Evolutionary conservation across 2,113 vertebrate species (phyloP), one percentile per base, ranked within the genome.

Genomic region (Nothobranchius kuhntae): DNA sequence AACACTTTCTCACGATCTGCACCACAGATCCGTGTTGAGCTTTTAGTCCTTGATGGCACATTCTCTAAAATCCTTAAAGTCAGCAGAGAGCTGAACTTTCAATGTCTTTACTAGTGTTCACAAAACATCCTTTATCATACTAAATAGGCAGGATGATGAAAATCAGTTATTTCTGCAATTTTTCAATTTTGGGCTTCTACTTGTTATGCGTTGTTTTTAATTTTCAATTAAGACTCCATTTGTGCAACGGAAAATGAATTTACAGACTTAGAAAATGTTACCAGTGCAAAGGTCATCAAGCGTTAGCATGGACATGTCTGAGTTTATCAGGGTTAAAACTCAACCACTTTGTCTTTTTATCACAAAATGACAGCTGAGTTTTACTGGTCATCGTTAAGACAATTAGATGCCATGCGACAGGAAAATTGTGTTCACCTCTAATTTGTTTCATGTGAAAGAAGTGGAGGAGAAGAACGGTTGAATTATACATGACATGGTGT

Each of bases 1-100:
- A 81, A 56, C 68, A 77, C 77, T 83, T 91, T 91, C 89, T 90
- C 89, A 91, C 81, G 71, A 67, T 76, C 59, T 30, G 55, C 44
- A 11, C 47, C 14, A 40, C 36, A 73, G 63, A 75, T 54, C 53
- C 36, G 50, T 40, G 17, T 1, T 9, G 21, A 68, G 53, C 48
- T 58, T 13, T 24, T 5, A 59, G 9, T n/a, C 44, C n/a, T 45
- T 45, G 26, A 30, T 30, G 2, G 75, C 30, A 21, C 11, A 68
- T 11, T 54, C 30, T n/a, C 40, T 65, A 0, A 17, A 13, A 47
- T 36, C 63, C 35, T 50, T 66, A 55, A n/a, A 59, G 38, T 54
- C 13, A 58, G 60, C 9, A 65, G 47, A 71, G 61, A 64, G 9
- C 7, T 14, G 21, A 62, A 55, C n/a, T 61, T 71, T 38, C 6